These are phyloP conservation scores for Philopedon plagiatum DNA, from an alignment of 2,888 invertebrate genomes.

Conservation along the genomic window DNA sequence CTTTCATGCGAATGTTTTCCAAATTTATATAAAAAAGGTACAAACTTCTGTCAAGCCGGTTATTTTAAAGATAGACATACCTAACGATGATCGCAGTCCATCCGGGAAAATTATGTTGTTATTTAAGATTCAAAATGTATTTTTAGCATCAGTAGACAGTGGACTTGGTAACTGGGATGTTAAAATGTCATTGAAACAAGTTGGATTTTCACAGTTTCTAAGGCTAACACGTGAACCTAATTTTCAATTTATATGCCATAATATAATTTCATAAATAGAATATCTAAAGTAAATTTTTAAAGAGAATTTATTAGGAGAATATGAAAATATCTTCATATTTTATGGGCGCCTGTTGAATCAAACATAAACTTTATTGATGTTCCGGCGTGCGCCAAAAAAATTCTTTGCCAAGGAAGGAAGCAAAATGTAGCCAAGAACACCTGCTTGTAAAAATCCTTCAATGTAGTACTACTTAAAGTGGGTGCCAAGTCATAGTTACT, in stretches of 20 bases:
- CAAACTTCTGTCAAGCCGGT: slow-evolving; percentile 4
- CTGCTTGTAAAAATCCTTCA: slow-evolving; percentile 22
- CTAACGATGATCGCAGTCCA: background rate
- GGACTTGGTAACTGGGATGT: slow-evolving; percentile 23
- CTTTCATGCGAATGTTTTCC: no score
- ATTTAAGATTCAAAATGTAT: slow-evolving; percentile 8
- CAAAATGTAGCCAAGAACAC: slow-evolving; percentile 26
- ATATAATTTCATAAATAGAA: slow-evolving; percentile 1
- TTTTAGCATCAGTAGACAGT: slow-evolving; percentile 20
- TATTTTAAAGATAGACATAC: slow-evolving; percentile 15
- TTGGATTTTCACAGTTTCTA: slow-evolving; percentile 2
- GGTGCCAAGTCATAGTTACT: slow-evolving; percentile 22
- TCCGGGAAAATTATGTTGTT: slow-evolving; percentile 13
- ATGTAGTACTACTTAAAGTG: slow-evolving; percentile 21
- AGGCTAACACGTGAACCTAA: slow-evolving; percentile 10
- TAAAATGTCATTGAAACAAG: slow-evolving; percentile 18
- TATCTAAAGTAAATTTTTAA: background rate
- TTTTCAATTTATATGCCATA: slow-evolving; percentile 14
- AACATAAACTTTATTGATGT: slow-evolving; percentile 18
- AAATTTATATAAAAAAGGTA: background rate
- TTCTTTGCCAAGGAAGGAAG: slow-evolving; percentile 34
- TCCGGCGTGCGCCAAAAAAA: slow-evolving; percentile 20
- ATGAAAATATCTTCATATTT: slow-evolving; percentile 6
- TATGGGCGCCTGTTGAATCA: slow-evolving; percentile 21
- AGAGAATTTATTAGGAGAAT: background rate